Evolutionary conservation across 1,140 invertebrate species (phyloP).

Genomic region (Antheraea pernyi): DNA sequence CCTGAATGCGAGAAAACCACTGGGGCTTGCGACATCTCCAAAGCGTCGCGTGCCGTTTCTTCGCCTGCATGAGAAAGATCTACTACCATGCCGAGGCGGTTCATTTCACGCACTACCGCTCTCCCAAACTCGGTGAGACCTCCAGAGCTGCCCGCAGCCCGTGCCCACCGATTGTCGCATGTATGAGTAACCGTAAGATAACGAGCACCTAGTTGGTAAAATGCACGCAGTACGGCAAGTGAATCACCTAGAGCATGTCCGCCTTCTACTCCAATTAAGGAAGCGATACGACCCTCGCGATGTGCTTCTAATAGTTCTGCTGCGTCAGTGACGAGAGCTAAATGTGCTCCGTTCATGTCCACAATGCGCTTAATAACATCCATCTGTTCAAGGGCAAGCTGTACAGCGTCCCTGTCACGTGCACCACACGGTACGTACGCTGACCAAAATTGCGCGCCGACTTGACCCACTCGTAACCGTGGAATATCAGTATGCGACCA

Average conservation of each 20-base stretch:
- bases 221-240: slow-evolving; percentile 89
- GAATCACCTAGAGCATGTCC: slow-evolving; percentile 93
- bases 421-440: slow-evolving; percentile 91
- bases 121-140: slow-evolving; percentile 85
- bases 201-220: slow-evolving; percentile 90
- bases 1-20: slow-evolving; percentile 96
- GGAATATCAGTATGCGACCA: slow-evolving; percentile 95
- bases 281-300: slow-evolving; percentile 87
- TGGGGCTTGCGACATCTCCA: slow-evolving; percentile 91
- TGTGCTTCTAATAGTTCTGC: slow-evolving; percentile 88
- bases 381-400: slow-evolving; percentile 92
- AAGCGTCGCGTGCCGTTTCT: slow-evolving; percentile 90
- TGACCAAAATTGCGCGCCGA: slow-evolving; percentile 92
- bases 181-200: slow-evolving; percentile 91
- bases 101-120: slow-evolving; percentile 91
- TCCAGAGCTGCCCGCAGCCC: slow-evolving; percentile 71
- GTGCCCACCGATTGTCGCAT: slow-evolving; percentile 89
- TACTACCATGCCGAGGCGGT: slow-evolving; percentile 95
- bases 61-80: slow-evolving; percentile 95
- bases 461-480: slow-evolving; percentile 87
- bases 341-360: slow-evolving; percentile 85
- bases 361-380: slow-evolving; percentile 93
- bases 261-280: slow-evolving; percentile 92
- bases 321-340: slow-evolving; percentile 85
- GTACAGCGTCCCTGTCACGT: slow-evolving; percentile 91